Conservation (phyloP, 1,140 invertebrate species). For the Physella acuta region DNA sequence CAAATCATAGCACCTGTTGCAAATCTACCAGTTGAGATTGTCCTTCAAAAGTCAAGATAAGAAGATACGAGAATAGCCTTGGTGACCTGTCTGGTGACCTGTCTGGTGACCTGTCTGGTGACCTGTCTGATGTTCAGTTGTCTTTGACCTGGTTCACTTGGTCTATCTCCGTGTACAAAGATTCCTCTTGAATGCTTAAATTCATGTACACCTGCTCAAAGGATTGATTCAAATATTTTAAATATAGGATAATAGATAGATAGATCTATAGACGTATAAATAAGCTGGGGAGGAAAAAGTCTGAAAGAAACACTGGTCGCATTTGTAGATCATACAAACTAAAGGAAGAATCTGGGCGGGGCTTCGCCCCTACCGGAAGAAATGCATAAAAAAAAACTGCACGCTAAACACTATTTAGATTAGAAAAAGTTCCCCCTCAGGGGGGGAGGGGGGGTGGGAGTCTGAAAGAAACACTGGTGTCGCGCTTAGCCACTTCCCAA, state of each 20-base stretch:
- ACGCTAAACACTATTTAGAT: no score
- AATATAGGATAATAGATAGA: neutral
- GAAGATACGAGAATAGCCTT: no score
- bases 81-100: no score
- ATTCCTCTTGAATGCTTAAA: conserved; percentile 39
- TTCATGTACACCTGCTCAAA: conserved; percentile 45
- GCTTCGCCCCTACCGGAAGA: neutral
- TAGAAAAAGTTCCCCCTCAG: no score
- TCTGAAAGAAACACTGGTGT: no score
- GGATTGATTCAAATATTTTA: neutral
- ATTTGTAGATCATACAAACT: neutral
- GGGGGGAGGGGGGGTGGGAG: no score
- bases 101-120: neutral
- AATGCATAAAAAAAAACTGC: neutral
- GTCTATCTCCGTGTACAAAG: conserved; percentile 45
- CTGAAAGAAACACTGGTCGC: neutral
- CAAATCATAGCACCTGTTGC: no score
- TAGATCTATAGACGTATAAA: neutral
- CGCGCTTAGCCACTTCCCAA: no score
- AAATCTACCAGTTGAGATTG: no score
- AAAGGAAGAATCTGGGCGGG: neutral
- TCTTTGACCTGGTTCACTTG: no score
- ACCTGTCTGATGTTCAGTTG: neutral
- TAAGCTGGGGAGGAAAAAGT: neutral
- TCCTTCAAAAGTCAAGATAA: no score